Conservation (phyloP, 2,113 vertebrate genomes). For the Pterocles burchelli region DNA sequence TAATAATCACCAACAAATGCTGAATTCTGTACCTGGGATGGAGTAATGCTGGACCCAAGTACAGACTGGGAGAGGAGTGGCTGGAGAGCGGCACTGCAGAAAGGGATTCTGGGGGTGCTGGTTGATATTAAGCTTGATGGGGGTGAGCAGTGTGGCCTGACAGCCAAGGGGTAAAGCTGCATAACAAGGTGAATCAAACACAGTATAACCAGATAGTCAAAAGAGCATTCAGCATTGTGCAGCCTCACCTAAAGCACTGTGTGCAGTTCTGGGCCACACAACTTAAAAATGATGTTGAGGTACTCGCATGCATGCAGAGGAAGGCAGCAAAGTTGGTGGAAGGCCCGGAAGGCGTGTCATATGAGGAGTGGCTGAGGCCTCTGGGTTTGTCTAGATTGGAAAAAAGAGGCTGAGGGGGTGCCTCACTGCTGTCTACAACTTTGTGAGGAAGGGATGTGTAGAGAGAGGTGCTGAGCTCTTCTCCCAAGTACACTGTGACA, state of each 20-base stretch:
- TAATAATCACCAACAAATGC: not conserved
- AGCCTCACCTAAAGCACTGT: not conserved
- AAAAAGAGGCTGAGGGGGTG: not conserved
- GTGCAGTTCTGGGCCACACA: not conserved
- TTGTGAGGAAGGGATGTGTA: not conserved
- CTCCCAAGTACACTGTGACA: accelerated
- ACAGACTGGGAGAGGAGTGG: not conserved
- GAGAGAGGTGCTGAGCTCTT: not conserved
- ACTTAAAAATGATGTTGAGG: not conserved
- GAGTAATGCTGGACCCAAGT: accelerated
- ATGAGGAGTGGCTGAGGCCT: accelerated
- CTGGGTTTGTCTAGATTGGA: not conserved
- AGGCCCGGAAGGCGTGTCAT: not conserved
- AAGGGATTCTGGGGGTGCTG: not conserved
- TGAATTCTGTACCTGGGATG: not conserved
- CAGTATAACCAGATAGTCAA: accelerated
- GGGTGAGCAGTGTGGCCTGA: not conserved
- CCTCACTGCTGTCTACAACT: not conserved
- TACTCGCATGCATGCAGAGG: not conserved
- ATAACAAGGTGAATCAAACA: not conserved
- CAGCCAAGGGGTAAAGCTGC: not conserved
- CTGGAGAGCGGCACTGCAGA: not conserved
- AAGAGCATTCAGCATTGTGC: not conserved
- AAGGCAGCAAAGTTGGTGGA: not conserved
- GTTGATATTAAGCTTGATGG: not conserved